Evolutionary conservation across 2,888 invertebrate genomes (phyloP), one percentile per base, ranked within the genome.

Genomic region (Troides aeacus): DNA sequence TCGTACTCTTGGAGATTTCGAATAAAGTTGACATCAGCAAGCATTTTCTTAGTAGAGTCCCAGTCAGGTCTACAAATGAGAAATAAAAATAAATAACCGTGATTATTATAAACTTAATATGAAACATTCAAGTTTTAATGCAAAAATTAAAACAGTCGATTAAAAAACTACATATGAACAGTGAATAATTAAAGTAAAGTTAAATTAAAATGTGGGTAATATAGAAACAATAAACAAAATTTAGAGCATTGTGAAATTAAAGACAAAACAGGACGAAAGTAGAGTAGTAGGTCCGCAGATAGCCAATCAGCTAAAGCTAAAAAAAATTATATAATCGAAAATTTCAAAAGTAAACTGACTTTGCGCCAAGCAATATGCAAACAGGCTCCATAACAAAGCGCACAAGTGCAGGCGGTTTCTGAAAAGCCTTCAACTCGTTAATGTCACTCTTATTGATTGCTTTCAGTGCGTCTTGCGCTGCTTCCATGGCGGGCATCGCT

Each of bases 381-480:
- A 98, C 96, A 12, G 98, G 96, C 86, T 98, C 98, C 97, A 98
- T 97, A 4, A 98, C 98, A 76, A 97, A 97, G 72, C 95, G 95
- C 8, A 98, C 98, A 12, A 98, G 89, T 23, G 95, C 94, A 0
- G 98, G 98, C 0, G 98, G 98, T 79, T 97, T 97, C 75, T 96
- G 95, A 82, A 98, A 98, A 0, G 97, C 97, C 80, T 96, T 95
- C 66, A 98, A 89, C 85, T 98, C 98, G 83, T 97, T 96, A 68
- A 98, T 97, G 81, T 98, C 98, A 56, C 95, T 96, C 84, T 98
- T 98, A 81, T 97, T 98, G 21, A 98, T 90, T 0, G 96, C 93
- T 80, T 97, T 96, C 0, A 98, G 90, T 0, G 98, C 97, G 78
- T 96, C 95, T 72, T 96, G 95, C 0, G 98, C 97, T 6, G 96